Evolutionary conservation across 2,797 vertebrate genomes (phyloP).

Genomic region (Melopsittacus undulatus): DNA sequence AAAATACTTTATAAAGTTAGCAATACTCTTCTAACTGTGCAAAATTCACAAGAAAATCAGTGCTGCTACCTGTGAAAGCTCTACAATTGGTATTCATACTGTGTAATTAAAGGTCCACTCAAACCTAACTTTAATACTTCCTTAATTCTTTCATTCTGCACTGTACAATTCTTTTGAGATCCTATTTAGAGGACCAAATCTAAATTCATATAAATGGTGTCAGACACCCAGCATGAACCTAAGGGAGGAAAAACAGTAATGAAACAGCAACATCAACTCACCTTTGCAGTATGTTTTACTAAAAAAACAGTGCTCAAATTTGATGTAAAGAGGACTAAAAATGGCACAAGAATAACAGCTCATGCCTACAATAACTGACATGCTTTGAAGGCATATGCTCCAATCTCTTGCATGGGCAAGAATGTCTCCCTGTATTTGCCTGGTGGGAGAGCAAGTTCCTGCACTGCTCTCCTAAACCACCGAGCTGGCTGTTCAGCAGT

Average conservation of each 20-base stretch:
- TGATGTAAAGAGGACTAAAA: not conserved
- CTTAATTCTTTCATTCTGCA: not conserved
- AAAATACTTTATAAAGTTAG: conserved; percentile 31
- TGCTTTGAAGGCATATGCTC: not conserved
- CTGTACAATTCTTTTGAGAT: not conserved
- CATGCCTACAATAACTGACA: not conserved
- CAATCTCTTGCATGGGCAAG: not conserved
- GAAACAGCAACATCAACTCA: conserved; percentile 7
- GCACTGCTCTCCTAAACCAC: not conserved
- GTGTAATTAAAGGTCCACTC: not conserved
- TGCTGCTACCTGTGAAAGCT: not conserved
- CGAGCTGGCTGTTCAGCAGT: not conserved
- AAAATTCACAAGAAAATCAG: conserved; percentile 53
- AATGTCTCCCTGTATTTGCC: not conserved
- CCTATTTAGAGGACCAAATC: not conserved
- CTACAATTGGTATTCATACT: not conserved
- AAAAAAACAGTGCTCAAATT: not conserved
- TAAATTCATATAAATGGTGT: not conserved
- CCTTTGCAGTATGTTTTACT: not conserved
- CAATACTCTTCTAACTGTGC: conserved; percentile 20
- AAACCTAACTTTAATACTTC: not conserved
- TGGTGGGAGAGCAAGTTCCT: not conserved
- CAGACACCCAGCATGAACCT: not conserved
- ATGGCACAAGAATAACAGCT: not conserved
- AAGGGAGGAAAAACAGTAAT: not conserved